phyloP scores from a whole-genome alignment of 2,797 vertebrate genomes.

The Synaphobranchus kaupii region DNA sequence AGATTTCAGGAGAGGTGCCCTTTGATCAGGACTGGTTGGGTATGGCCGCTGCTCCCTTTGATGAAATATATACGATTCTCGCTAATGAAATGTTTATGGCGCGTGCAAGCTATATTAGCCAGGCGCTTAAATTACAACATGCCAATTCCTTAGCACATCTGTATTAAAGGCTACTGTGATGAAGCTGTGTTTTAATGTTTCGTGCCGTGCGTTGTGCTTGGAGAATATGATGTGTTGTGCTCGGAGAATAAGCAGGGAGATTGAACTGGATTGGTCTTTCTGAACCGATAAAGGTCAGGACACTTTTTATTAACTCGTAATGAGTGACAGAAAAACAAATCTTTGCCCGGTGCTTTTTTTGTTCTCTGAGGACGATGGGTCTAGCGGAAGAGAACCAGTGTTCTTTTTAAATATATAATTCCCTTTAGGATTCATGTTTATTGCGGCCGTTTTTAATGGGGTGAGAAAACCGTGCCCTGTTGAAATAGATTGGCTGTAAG shows the following conservation, averaged over 20 bases:
- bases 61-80: neutral
- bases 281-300: neutral
- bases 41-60: neutral
- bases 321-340: slow-evolving; percentile 12
- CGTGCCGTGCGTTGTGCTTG: too few species aligned
- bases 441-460: neutral
- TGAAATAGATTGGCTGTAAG: neutral
- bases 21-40: neutral
- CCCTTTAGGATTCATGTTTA: neutral
- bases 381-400: neutral
- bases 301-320: neutral
- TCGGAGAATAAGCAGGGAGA: neutral
- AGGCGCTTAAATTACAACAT: neutral
- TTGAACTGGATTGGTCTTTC: slow-evolving; percentile 6
- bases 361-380: neutral
- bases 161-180: neutral
- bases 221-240: too few species aligned
- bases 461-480: neutral
- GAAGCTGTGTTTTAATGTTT: neutral
- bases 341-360: neutral
- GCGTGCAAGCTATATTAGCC: neutral
- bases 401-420: neutral
- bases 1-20: neutral
- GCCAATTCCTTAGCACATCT: too few species aligned
- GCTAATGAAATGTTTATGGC: neutral